Evolutionary conservation across 2,797 vertebrate genomes (phyloP), one percentile per base, ranked within the genome.

Genomic region (Emydoidea blandingii): DNA sequence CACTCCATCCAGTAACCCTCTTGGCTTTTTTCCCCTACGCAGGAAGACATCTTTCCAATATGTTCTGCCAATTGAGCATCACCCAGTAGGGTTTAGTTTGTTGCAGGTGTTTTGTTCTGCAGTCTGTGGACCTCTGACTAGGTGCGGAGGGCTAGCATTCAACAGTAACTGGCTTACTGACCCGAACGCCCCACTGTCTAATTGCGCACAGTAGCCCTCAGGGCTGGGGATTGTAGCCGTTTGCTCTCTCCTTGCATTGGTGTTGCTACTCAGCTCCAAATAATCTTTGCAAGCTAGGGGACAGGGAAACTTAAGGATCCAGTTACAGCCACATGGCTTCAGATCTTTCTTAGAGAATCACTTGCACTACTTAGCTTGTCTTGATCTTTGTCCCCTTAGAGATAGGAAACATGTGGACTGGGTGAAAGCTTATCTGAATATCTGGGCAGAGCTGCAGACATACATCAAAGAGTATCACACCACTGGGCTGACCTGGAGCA

Each of bases 391-490:
- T 89, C 21, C 92, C 91, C 92, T 54, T 92, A 99, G 99, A 91
- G 99, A 99, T 95, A 99, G 99, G 98, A 99, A 96, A 8, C 99
- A 99, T 1, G 99, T 99, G 97, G 99, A 99, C 56, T 99, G 99
- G 99, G 99, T 99, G 86, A 99, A 99, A 96, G 98, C 99, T 89
- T 99, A 99, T 56, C 90, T 99, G 96, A 98, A 97, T 93, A 99
- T 99, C 98, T 99, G 99, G 99, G 98, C 98, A 2, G 99, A 99
- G 79, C 97, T 99, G 96, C 99, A 99, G 94, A 96, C 96, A 47
- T 99, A 99, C 96, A 99, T 99, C 98, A 99, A 99, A 91, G 97
- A 99, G 95, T 98, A 99, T 96, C 99, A 99, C 98, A 99, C 99
- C 97, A 99, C 98, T 0, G 99, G 99, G 44, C 98, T 99, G 95